Evolutionary conservation across 2,113 vertebrate genomes (phyloP).

Genomic region (Ptyas mucosa): DNA sequence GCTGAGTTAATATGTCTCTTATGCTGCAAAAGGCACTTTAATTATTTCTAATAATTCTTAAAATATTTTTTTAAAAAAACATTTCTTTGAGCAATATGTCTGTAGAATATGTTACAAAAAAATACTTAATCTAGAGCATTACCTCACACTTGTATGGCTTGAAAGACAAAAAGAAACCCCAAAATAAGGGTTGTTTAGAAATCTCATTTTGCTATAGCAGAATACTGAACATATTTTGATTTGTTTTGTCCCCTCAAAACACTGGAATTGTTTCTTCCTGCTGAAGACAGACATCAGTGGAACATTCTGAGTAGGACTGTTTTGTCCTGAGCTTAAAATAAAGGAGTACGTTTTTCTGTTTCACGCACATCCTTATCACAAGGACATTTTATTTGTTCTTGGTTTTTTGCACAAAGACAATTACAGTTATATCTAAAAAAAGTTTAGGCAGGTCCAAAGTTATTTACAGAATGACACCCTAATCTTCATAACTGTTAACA

Average conservation of each 20-base stretch:
- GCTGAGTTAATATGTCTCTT: neutral
- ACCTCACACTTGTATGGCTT: neutral
- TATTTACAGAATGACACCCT: neutral
- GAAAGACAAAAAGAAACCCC: neutral
- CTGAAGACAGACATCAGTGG: neutral
- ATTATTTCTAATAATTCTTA: neutral
- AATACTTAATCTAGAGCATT: neutral
- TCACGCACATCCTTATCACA: neutral
- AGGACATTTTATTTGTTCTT: neutral
- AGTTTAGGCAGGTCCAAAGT: neutral
- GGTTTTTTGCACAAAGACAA: neutral
- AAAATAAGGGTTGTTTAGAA: neutral
- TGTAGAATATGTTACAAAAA: neutral
- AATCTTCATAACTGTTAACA: neutral
- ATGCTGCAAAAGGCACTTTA: neutral
- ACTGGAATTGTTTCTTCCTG: neutral
- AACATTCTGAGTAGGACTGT: neutral
- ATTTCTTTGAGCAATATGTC: neutral
- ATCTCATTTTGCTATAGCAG: neutral
- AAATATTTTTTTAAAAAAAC: neutral
- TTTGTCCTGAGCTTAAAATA: neutral
- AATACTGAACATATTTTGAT: neutral
- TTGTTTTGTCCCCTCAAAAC: neutral
- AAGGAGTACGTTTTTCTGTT: neutral
- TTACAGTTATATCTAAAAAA: neutral